Percentiles rank a stretch among this genome's conserved stretches.
phyloP scores from a whole-genome alignment of 2,113 vertebrate species.

The Daubentonia madagascariensis region DNA sequence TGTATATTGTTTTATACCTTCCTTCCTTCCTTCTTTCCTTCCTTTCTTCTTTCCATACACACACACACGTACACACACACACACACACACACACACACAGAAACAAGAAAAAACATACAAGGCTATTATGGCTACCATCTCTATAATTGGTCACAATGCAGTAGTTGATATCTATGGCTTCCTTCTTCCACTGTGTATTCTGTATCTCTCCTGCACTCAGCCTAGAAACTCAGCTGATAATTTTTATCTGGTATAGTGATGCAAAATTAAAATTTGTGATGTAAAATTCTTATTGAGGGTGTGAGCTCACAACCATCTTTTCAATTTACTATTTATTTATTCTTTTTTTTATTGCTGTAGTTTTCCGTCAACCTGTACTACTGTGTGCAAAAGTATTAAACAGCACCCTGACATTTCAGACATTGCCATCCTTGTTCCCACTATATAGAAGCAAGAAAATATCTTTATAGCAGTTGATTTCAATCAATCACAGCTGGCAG shows the following conservation, averaged over 20 bases:
- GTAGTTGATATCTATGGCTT: background rate
- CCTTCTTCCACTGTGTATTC: background rate
- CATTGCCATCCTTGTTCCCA: background rate
- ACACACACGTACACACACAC: background rate
- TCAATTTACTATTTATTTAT: background rate
- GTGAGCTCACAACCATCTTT: background rate
- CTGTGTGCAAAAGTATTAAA: too few relatives aligned
- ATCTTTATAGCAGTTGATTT: background rate
- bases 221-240: background rate
- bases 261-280: background rate
- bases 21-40: background rate
- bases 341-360: too few relatives aligned
- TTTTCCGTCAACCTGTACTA: background rate
- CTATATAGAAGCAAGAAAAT: background rate
- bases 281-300: background rate
- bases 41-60: background rate
- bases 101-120: background rate
- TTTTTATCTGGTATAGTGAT: background rate
- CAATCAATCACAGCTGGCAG: background rate
- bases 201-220: background rate
- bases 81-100: background rate
- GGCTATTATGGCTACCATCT: background rate
- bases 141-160: background rate
- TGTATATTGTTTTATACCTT: background rate
- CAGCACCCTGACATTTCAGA: background rate